phyloP scores from a whole-genome alignment of 1,140 invertebrate genomes.

The Papilio glaucus region DNA sequence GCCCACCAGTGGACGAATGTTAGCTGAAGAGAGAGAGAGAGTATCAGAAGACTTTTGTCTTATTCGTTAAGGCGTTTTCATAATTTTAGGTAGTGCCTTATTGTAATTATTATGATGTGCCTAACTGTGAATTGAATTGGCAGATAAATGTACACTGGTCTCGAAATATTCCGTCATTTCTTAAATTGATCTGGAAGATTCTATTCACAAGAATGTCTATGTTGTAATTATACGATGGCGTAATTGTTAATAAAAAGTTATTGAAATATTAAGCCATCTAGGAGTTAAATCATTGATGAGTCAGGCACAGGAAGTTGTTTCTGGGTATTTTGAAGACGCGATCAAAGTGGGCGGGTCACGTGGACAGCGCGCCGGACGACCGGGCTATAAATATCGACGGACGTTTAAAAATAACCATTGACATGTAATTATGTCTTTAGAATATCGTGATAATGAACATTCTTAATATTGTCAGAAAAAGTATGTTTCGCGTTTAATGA shows the following conservation, averaged over 20 bases:
- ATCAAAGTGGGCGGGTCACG: background rate
- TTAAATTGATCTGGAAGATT: background rate
- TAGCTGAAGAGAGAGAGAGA: too few species aligned
- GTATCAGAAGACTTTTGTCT: too few species aligned
- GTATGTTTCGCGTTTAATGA: too few species aligned
- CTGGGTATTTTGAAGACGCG: background rate
- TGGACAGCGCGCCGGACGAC: constrained; percentile 12
- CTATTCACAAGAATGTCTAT: background rate
- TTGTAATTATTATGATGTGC: too few species aligned
- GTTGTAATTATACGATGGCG: background rate
- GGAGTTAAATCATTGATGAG: constrained; percentile 19
- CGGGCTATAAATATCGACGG: constrained; percentile 9
- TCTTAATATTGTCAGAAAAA: background rate
- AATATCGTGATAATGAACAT: constrained; percentile 11
- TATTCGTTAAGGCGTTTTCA: too few species aligned
- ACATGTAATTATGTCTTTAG: constrained; percentile 20
- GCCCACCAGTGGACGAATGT: too few species aligned
- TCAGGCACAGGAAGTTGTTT: constrained; percentile 15
- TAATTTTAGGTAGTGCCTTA: too few species aligned
- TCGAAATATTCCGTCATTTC: too few species aligned
- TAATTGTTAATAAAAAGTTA: constrained; percentile 15
- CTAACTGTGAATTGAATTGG: background rate
- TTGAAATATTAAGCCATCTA: constrained; percentile 3
- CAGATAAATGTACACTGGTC: background rate
- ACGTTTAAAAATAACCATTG: constrained; percentile 16